Percentiles rank a stretch among this genome's conserved stretches.
Conservation (phyloP, 2,888 invertebrate species). For the Xestoiulus laeticollis region DNA sequence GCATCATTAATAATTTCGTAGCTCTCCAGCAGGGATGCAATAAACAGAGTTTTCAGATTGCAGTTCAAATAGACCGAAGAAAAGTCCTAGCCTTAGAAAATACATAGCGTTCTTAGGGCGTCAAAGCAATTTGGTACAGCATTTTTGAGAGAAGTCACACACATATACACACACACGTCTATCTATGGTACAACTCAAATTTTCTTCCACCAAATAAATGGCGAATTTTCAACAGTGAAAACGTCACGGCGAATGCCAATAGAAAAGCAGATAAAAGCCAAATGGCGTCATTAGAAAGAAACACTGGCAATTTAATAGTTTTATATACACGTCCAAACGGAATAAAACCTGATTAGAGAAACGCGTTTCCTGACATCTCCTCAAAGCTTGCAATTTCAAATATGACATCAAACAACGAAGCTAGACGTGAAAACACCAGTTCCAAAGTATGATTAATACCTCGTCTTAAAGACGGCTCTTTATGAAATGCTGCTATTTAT, state of each 20-base stretch:
- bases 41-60: slow-evolving; percentile 32
- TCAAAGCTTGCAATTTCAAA: slow-evolving; percentile 18
- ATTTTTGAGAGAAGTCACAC: slow-evolving; percentile 2
- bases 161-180: background rate
- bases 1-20: slow-evolving; percentile 8
- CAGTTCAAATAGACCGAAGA: slow-evolving; percentile 21
- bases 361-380: slow-evolving; percentile 31
- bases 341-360: slow-evolving; percentile 40
- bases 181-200: background rate
- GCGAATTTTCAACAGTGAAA: slow-evolving; percentile 14
- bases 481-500: background rate
- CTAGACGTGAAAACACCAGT: background rate
- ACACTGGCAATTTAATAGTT: slow-evolving; percentile 41
- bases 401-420: slow-evolving; percentile 31
- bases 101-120: background rate
- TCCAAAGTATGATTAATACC: slow-evolving; percentile 13
- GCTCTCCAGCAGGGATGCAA: slow-evolving; percentile 30
- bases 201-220: slow-evolving; percentile 35
- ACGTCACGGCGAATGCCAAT: slow-evolving; percentile 22
- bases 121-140: background rate
- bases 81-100: background rate
- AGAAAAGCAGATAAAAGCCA: slow-evolving; percentile 5
- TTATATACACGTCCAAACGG: slow-evolving; percentile 36
- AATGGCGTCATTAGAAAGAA: slow-evolving; percentile 40
- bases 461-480: background rate